Base-by-base conservation (phyloP, 2,797 vertebrate species). In the Triplophysa yarkandensis region DNA sequence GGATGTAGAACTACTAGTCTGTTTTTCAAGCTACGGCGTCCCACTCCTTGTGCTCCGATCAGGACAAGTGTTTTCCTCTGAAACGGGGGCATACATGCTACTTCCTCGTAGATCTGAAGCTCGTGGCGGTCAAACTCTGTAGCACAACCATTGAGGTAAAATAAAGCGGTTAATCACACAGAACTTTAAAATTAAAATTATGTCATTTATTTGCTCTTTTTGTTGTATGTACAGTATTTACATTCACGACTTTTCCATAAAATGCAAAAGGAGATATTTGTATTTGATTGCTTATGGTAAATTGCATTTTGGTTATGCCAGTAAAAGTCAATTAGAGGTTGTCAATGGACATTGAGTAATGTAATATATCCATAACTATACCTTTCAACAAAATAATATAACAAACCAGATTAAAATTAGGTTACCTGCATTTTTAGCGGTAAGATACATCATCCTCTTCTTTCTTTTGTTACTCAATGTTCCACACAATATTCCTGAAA, bases 371-470 rank as follows among this genome's bases (percentile, higher is more conserved):
- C 41, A 14, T 43, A 3, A 13, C 14, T 43, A 13, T n/a, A n/a
- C n/a, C n/a, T n/a, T n/a, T n/a, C n/a, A n/a, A n/a, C n/a, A n/a
- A n/a, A n/a, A n/a, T n/a, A n/a, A 48, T 11, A 52, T 4, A 52
- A 50, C 52, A 7, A 27, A 16, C 4, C 14, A 57, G 54, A 30
- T 30, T 17, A 75, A 13, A 4, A 34, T 21, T 9, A 16, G 5
- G 11, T 50, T 27, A 97, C 98, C 97, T 93, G 96, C 96, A 80
- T 98, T 99, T 89, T 93, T 96, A 73, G 96, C 96, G 23, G 96
- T 98, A 73, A 99, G 91, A 82, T 99, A 99, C 97, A 99, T 99
- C 95, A 97, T 98, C 85, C 96, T 98, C 86, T 98, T 98, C 92
- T 98, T 99, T 90, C 96, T 98, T 83, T 98, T 98, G 82, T 93